phyloP scores from a whole-genome alignment of 2,113 vertebrate genomes.

The Chloroceryle aenea region DNA sequence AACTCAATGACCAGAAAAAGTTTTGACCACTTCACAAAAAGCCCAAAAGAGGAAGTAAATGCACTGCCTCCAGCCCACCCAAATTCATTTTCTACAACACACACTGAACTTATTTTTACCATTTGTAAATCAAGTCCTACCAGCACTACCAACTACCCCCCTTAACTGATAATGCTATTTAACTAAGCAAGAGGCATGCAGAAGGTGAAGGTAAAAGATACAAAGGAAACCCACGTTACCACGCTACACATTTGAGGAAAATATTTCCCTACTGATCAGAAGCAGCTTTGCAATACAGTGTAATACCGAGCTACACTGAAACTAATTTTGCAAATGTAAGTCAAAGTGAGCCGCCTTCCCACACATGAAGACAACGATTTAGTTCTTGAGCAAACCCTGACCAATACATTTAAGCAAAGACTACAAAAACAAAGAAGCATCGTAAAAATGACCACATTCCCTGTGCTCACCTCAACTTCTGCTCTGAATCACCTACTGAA shows the following conservation, averaged over 20 bases:
- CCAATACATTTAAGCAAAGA: background rate
- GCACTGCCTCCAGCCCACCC: background rate
- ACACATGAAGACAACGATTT: rapidly evolving
- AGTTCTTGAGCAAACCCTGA: background rate
- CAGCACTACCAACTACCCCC: background rate
- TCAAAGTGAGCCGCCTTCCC: background rate
- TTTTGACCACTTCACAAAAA: background rate
- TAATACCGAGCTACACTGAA: background rate
- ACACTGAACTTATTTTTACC: background rate
- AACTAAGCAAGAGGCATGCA: background rate
- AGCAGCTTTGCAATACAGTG: background rate
- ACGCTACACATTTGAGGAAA: background rate
- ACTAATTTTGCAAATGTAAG: background rate
- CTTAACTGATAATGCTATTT: background rate
- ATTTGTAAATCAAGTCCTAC: background rate
- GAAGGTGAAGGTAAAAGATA: background rate
- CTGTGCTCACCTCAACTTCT: background rate
- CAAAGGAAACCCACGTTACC: background rate
- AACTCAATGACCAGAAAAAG: background rate
- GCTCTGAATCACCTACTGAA: background rate
- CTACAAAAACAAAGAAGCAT: background rate
- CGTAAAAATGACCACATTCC: background rate
- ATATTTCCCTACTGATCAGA: background rate
- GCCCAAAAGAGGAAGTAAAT: background rate
- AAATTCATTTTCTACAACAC: background rate